Base-by-base conservation (phyloP, 2,888 invertebrate genomes). In the Lycaena phlaeas region DNA sequence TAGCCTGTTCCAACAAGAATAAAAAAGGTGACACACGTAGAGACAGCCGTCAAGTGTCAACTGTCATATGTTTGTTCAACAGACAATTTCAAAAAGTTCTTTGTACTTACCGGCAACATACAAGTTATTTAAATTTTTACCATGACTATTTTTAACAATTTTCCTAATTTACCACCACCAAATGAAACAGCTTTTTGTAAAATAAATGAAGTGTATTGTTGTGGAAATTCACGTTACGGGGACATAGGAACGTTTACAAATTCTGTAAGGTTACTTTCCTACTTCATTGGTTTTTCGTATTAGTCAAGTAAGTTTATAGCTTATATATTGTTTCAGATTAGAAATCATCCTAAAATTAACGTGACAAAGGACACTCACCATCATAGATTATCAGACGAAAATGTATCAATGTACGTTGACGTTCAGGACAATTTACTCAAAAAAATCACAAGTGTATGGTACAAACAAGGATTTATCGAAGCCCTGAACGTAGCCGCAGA, bases 391-490 rank as follows among this genome's bases (percentile, higher is more conserved):
- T 41, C 87, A 63, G 66, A 87, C 70, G 58, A 86, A 77, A 57
- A 90, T 87, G 68, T 82, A 87, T 60, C 90, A 70, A 44, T 85
- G 70, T 85, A 85, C 42, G 55, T 85, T 4, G 81, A 84, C 40
- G 91, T 92, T 0, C 87, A 90, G 50, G 91, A 93, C 50, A 89
- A 91, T 44, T 86, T 92, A 36, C 70, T 92, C 1, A 93, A 93
- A 64, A 90, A 91, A 62, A 86, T 94, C 10, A 89, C 89, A 0
- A 90, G 90, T 61, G 88, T 90, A 0, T 93, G 91, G 86, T 89
- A 91, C 50, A 92, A 93, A 58, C 89, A 90, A 60, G 94, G 94
- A 0, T 87, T 91, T 46, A 59, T 87, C 5, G 91, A 91, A 53
- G 91, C 92, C 1, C 64, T 94, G 10, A 85, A 87, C 46, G 85